Percentiles rank a stretch among this genome's conserved stretches.
phyloP scores from a whole-genome alignment of 2,888 invertebrate genomes.

The Cantharis flavilabris region DNA sequence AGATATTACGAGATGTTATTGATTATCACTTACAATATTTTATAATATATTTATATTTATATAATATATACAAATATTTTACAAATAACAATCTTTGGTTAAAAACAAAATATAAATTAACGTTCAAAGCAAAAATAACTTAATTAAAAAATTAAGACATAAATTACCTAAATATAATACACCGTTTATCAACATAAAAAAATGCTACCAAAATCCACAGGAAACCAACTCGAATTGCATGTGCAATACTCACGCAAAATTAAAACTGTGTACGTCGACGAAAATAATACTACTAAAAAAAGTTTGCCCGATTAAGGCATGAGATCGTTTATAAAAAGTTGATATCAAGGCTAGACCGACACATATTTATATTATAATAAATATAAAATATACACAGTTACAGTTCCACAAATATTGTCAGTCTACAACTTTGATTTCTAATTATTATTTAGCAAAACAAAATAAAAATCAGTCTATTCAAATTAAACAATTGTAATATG shows the following conservation, averaged over 20 bases:
- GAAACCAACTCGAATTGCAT: slow-evolving; percentile 23
- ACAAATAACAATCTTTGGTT: slow-evolving; percentile 55
- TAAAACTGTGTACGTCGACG: slow-evolving; percentile 24
- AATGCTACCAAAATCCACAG: not conserved
- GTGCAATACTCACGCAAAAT: slow-evolving; percentile 10
- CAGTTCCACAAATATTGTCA: slow-evolving; percentile 20
- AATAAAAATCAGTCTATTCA: slow-evolving; percentile 45
- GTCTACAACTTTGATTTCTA: slow-evolving; percentile 36
- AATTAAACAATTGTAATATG: slow-evolving; percentile 36
- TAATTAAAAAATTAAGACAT: slow-evolving; percentile 25
- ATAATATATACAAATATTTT: slow-evolving; percentile 53
- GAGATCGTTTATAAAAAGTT: slow-evolving; percentile 37
- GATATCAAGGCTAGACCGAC: slow-evolving; percentile 26
- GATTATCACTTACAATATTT: slow-evolving; percentile 27
- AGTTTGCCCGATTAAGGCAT: slow-evolving; percentile 36
- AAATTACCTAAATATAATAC: slow-evolving; percentile 12
- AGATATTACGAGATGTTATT: slow-evolving; percentile 26
- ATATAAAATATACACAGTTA: slow-evolving; percentile 31
- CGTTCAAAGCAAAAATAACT: slow-evolving; percentile 36
- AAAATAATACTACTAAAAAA: slow-evolving; percentile 42
- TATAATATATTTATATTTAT: slow-evolving; percentile 10
- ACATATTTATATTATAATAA: slow-evolving; percentile 17
- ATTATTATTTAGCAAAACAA: slow-evolving; percentile 31
- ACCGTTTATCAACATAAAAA: slow-evolving; percentile 10
- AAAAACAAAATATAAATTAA: slow-evolving; percentile 43